Conservation (phyloP, 2,797 vertebrate species). For the Eospalax fontanierii region DNA sequence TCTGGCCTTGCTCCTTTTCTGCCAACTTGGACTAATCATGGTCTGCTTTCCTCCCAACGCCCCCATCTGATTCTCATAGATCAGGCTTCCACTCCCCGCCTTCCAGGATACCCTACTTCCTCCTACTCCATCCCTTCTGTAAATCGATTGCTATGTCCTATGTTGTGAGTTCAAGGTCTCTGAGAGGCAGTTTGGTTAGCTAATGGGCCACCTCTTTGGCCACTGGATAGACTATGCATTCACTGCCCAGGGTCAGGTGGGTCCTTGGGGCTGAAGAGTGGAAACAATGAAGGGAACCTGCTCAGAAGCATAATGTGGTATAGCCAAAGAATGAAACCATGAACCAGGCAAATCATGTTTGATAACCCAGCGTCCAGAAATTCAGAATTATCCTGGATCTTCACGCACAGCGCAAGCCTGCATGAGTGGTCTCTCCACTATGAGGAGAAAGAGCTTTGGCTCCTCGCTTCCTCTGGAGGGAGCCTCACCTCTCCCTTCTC, state of each 20-base stretch:
- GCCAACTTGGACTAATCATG: not conserved
- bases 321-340: not conserved
- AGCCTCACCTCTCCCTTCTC: not conserved
- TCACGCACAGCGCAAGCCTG: not conserved
- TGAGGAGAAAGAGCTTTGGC: not conserved
- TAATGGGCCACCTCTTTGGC: not conserved
- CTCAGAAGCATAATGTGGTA: not conserved
- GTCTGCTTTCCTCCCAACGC: not conserved
- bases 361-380: not conserved
- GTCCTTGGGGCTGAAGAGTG: not conserved
- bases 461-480: not conserved
- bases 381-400: too few relatives aligned
- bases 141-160: not conserved
- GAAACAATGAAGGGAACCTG: not conserved
- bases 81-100: not conserved
- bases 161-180: not conserved
- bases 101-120: not conserved
- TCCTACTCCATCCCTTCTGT: not conserved
- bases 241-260: not conserved
- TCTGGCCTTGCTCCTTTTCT: not conserved
- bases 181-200: not conserved
- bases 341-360: not conserved
- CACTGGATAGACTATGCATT: not conserved
- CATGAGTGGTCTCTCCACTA: not conserved
- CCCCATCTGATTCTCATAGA: rapidly evolving